A percentile compares a stretch with the other conserved stretches of the same genome.
phyloP scores from a whole-genome alignment of 2,888 invertebrate genomes.

The Bombylius discolor region DNA sequence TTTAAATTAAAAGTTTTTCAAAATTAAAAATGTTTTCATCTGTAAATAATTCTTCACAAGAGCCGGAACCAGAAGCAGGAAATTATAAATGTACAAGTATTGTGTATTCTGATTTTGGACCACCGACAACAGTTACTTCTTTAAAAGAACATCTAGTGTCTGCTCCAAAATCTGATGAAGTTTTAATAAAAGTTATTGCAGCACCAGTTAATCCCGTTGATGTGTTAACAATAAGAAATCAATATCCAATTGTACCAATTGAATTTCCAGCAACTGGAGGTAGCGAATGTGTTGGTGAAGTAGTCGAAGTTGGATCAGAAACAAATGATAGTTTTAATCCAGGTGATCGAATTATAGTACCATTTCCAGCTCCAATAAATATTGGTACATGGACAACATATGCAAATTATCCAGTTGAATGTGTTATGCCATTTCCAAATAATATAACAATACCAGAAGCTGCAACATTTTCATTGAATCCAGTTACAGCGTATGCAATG shows the following conservation, averaged over 20 bases:
- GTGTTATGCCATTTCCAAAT: constrained; percentile 56
- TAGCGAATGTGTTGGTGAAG: constrained; percentile 88
- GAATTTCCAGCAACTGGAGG: constrained; percentile 78
- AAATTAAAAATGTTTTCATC: too few species aligned
- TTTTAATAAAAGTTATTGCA: constrained; percentile 72
- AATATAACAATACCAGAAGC: constrained; percentile 61
- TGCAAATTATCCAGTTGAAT: constrained; percentile 45
- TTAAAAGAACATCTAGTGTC: background rate
- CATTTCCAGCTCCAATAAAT: constrained; percentile 47
- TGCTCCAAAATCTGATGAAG: constrained; percentile 46
- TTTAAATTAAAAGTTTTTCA: too few species aligned
- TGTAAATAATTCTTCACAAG: too few species aligned
- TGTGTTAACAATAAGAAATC: constrained; percentile 92
- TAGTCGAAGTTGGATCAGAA: constrained; percentile 54
- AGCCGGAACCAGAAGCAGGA: too few species aligned
- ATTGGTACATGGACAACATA: constrained; percentile 82
- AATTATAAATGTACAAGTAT: background rate
- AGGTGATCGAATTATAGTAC: constrained; percentile 68
- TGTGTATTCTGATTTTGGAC: background rate
- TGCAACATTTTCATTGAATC: constrained; percentile 85
- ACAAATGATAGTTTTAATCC: constrained; percentile 35
- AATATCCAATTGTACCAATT: constrained; percentile 48
- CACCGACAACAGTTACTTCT: background rate
- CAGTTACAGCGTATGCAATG: constrained; percentile 95
- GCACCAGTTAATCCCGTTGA: constrained; percentile 93